Base-by-base conservation (phyloP, 1,140 invertebrate species). In the Penaeus indicus region DNA sequence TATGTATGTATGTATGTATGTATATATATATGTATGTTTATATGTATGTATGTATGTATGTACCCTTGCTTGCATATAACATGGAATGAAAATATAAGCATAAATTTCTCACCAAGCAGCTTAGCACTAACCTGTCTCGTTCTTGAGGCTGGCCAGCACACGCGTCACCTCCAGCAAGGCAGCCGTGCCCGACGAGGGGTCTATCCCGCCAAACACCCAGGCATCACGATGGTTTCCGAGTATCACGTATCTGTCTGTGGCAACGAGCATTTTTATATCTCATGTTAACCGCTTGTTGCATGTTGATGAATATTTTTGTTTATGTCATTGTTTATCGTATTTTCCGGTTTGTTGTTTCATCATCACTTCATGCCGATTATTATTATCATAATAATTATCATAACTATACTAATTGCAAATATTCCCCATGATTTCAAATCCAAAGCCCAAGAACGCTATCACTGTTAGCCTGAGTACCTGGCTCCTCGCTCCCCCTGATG, bases 161-260 rank as follows among this genome's bases (percentile, higher is more conserved):
- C 90, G 78, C 13, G 72, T 67, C 19, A 91, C 61, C 75, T 91
- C 91, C 18, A 94, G 91, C 62, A 95, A 88, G 18, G 92, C 92
- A 0, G 94, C 94, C 16, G 94, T 94, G 8, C 94, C 94, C 60
- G 91, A 84, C 93, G 93, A 92, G 94, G 94, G 94, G 91, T 95
- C 94, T 25, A 94, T 89, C 19, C 94, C 93, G 25, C 94, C 94
- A 89, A 93, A 94, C 10, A 93, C 93, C 94, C 94, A 95, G 42
- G 95, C 93, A 92, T 95, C 94, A 83, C 94, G 92, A 89, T 95
- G 95, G 90, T 94, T 94, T 8, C 94, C 95, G 22, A 95, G 90
- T 32, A 95, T 92, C 21, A 95, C 93, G 91, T 94, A 95, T 7
- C 94, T 22, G 84, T 85, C 84, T 85, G 84, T 38, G 19, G 47